Evolutionary conservation across 2,888 invertebrate genomes (phyloP).

Genomic region (Acanthoscelides obtectus): DNA sequence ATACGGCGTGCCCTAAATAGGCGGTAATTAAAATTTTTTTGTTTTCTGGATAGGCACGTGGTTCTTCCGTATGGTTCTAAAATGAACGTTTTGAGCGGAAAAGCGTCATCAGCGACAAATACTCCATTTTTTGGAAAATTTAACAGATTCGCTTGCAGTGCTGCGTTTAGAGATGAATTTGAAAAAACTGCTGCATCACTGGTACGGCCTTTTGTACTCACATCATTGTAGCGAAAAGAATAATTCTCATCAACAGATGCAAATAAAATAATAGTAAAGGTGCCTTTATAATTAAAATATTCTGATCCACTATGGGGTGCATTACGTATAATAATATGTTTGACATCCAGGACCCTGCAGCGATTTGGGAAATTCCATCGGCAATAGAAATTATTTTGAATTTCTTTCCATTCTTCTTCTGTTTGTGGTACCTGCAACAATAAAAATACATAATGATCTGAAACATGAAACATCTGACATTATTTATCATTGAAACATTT

Average conservation of each 20-base stretch:
- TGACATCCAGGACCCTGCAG: constrained; percentile 10
- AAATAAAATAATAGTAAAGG: constrained; percentile 21
- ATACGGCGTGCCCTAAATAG: background rate
- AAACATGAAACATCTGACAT: no score
- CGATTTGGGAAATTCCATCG: constrained; percentile 14
- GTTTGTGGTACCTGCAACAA: constrained; percentile 8
- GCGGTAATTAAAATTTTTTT: constrained; percentile 2
- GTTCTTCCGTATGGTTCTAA: constrained; percentile 1
- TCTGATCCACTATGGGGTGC: constrained; percentile 16
- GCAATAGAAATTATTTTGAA: constrained; percentile 6
- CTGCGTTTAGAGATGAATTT: constrained; percentile 18
- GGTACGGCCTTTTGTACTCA: constrained; percentile 17
- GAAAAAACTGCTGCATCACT: constrained; percentile 23
- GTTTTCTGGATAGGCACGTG: background rate
- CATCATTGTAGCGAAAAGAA: constrained; percentile 18
- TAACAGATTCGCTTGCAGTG: background rate
- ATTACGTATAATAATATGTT: constrained; percentile 14
- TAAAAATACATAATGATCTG: background rate
- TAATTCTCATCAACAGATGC: constrained; percentile 20
- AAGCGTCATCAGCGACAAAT: constrained; percentile 3
- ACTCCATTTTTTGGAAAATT: background rate
- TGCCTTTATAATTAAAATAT: constrained; percentile 22
- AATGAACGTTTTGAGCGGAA: background rate
- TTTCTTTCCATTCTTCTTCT: constrained; percentile 7
- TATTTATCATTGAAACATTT: no score